phyloP scores from a whole-genome alignment of 1,140 invertebrate genomes.

The Cryptotermes secundus region DNA sequence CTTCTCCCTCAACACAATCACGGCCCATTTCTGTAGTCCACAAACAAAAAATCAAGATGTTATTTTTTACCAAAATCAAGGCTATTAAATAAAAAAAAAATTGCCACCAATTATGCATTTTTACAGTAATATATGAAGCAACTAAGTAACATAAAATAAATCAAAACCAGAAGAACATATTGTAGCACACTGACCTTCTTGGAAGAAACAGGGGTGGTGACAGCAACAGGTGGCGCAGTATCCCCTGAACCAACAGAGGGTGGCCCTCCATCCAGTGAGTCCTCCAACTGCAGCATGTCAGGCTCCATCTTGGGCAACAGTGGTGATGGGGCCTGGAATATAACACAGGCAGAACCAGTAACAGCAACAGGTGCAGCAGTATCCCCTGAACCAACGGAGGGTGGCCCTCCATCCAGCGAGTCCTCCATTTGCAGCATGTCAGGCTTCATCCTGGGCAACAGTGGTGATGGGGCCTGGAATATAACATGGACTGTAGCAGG shows the following conservation, averaged over 20 bases:
- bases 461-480: conserved; percentile 56
- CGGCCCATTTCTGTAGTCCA: no score
- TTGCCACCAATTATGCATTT: no score
- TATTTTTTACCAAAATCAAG: no score
- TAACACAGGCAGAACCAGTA: conserved; percentile 41
- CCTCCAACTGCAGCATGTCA: conserved; percentile 57
- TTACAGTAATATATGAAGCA: no score
- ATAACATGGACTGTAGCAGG: conserved; percentile 21
- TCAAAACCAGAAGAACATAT: background rate
- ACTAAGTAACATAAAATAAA: no score
- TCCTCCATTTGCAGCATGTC: conserved; percentile 60
- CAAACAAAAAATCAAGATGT: no score
- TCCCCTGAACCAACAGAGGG: conserved; percentile 72
- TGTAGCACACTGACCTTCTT: conserved; percentile 46
- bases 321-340: conserved; percentile 56
- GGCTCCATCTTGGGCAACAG: conserved; percentile 49
- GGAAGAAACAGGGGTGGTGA: conserved; percentile 43
- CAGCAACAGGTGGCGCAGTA: conserved; percentile 48
- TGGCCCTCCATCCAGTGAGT: conserved; percentile 70
- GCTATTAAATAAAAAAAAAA: no score
- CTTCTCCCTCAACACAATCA: no score
- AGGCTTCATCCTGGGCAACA: conserved; percentile 49
- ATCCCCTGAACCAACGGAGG: conserved; percentile 70
- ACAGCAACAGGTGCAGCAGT: conserved; percentile 49
- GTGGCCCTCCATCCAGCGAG: conserved; percentile 70